Evolutionary conservation across 2,888 invertebrate genomes (phyloP), one percentile per base, ranked within the genome.

Genomic region (Melangyna quadrimaculata): DNA sequence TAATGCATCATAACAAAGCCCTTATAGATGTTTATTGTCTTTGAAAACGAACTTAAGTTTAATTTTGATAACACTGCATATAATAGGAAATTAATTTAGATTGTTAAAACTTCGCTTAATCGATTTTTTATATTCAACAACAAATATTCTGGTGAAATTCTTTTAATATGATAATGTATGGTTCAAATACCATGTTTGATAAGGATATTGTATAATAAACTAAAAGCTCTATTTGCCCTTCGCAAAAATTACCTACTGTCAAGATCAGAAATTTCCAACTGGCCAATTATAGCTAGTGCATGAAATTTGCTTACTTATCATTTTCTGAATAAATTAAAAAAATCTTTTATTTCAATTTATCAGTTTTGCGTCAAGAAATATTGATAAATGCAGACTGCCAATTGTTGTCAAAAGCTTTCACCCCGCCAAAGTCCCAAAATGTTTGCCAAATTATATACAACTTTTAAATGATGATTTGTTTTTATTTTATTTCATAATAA

Each of bases 351-450:
- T 37, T 55, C 8, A 17, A 32, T 24, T 22, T 22, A 57, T 72
- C 22, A 48, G 19, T 19, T 55, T 53, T 63, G 8, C 78, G 45
- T 67, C 51, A 75, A 45, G 75, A 65, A 79, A n/a, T 67, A 67
- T 65, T 37, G 65, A 57, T 37, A 35, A 9, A 59, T 1, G 6
- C 27, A 55, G 17, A 45, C 40, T 17, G 40, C 7, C 40, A 40
- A 35, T 10, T 32, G 45, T 29, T 29, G 37, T 53, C 32, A 59
- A 57, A 84, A 80, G 77, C 80, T 86, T 74, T 74, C 74, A 53
- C 55, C 35, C 45, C 22, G 22, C 22, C 59, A 37, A 37, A 55
- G 6, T 8, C 10, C 24, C 19, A 69, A 78, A n/a, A 77, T 73
- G 24, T 37, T 78, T 70, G 63, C 73, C 73, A 73, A 67, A 19